Base-by-base conservation (phyloP, 2,113 vertebrate genomes). In the Datnioides undecimradiatus region DNA sequence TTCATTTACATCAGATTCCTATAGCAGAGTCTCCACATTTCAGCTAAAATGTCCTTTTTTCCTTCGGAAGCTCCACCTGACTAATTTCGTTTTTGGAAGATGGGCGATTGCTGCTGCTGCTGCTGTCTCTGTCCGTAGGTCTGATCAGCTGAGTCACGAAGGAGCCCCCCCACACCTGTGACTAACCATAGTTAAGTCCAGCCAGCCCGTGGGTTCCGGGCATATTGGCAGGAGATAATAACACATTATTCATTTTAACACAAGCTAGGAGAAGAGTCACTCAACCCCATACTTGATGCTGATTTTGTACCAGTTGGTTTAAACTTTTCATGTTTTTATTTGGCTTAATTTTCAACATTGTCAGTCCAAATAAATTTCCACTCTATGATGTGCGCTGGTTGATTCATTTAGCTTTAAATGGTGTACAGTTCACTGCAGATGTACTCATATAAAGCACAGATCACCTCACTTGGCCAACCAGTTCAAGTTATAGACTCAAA, bases 101-200 rank as follows among this genome's bases (percentile, higher is more conserved):
- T 55, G 36, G 6, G 25, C 11, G 29, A n/a, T 38, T 1, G 33
- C 52, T 49, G 63, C 58, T 52, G n/a, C n/a, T n/a, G n/a, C n/a
- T n/a, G n/a, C n/a, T n/a, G n/a, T n/a, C n/a, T n/a, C n/a, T n/a
- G 58, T 48, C 40, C 16, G 36, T 36, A 1, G 11, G 6, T 27
- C n/a, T 25, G 48, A 38, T 16, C 46, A 29, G 46, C 33, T 49
- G 70, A 62, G 57, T 60, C 43, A 73, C 43, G 57, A 27, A 23
- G 10, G 43, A 27, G 54, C 54, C 8, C 9, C 1, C 41, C 17
- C 14, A 19, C 65, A 51, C 65, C 48, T 68, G 46, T 38, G n/a
- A 29, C 49, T 49, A 17, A 55, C 8, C 13, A 34, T 19, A 31
- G 2, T 48, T 65, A 33, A 33, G 17, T 27, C 25, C n/a, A 34